Evolutionary conservation across 2,113 vertebrate species (phyloP).

Genomic region (Sakesphorus luctuosus): DNA sequence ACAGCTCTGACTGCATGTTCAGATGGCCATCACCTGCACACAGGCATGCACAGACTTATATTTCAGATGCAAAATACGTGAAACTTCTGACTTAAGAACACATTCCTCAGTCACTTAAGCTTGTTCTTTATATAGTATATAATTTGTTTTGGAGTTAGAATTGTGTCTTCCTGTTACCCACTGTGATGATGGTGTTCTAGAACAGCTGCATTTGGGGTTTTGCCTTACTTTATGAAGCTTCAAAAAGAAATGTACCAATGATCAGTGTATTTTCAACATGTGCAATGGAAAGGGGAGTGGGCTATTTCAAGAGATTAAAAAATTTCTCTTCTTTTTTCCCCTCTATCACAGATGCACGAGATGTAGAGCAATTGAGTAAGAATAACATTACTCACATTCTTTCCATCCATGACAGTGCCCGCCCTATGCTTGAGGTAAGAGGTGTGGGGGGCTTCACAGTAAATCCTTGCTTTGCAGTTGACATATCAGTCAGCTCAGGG

Average conservation of each 20-base stretch:
- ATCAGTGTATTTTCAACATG: slow-evolving; percentile 44
- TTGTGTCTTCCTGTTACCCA: slow-evolving; percentile 55
- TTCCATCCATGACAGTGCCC: slow-evolving; percentile 90
- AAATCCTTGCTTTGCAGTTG: neutral
- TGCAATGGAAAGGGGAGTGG: neutral
- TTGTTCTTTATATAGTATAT: slow-evolving; percentile 85
- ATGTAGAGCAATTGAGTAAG: slow-evolving; percentile 87
- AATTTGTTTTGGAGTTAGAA: slow-evolving; percentile 80
- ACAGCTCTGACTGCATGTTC: slow-evolving; percentile 9
- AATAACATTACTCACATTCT: slow-evolving; percentile 95
- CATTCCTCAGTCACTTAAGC: slow-evolving; percentile 61
- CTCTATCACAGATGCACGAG: slow-evolving; percentile 84
- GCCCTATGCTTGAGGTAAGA: slow-evolving; percentile 90
- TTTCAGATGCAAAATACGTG: slow-evolving; percentile 61
- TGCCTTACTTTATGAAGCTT: slow-evolving; percentile 78
- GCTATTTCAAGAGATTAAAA: slow-evolving; percentile 1
- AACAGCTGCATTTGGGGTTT: slow-evolving; percentile 84
- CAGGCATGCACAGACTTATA: neutral
- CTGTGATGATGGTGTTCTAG: neutral
- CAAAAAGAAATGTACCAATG: slow-evolving; percentile 46
- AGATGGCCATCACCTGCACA: slow-evolving; percentile 56
- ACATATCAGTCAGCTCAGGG: neutral
- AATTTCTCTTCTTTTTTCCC: neutral
- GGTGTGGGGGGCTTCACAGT: neutral
- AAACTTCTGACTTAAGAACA: slow-evolving; percentile 63